These are phyloP conservation scores for Delichon dasypus DNA, from an alignment of 2,797 vertebrate species.

Conservation along the genomic window DNA sequence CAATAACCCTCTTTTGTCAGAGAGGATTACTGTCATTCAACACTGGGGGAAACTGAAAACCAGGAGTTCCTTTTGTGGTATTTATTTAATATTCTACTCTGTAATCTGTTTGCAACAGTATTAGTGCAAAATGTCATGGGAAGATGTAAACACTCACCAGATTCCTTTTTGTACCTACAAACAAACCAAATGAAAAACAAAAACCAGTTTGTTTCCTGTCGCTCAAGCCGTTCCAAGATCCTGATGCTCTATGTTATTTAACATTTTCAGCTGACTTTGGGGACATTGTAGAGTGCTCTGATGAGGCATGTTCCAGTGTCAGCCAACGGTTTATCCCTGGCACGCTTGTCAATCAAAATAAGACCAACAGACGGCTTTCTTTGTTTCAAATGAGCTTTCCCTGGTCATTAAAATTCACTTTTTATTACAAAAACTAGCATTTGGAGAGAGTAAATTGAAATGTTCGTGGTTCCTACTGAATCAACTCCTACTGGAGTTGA, in stretches of 20 bases:
- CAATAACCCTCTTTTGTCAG: constrained; percentile 73
- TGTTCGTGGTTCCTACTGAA: constrained; percentile 1
- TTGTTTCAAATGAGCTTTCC: constrained; percentile 60
- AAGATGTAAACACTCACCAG: constrained; percentile 77
- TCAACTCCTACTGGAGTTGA: background rate
- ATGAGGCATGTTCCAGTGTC: constrained; percentile 56
- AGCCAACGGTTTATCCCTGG: constrained; percentile 48
- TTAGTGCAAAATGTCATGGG: constrained; percentile 77
- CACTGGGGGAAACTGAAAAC: constrained; percentile 61
- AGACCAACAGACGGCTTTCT: constrained; percentile 51
- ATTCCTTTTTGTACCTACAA: constrained; percentile 75
- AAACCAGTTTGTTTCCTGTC: constrained; percentile 61
- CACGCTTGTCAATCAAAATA: constrained; percentile 63
- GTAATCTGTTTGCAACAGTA: constrained; percentile 76
- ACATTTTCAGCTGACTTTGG: constrained; percentile 50
- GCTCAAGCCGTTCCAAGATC: constrained; percentile 56
- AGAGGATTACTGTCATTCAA: constrained; percentile 75
- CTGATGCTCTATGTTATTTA: constrained; percentile 48
- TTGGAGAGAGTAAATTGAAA: constrained; percentile 27
- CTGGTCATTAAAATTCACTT: constrained; percentile 42
- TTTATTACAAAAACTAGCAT: constrained; percentile 40
- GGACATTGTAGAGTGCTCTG: constrained; percentile 43
- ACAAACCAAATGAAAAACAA: constrained; percentile 69
- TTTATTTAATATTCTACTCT: constrained; percentile 78
- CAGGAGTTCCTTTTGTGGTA: constrained; percentile 68